Evolutionary conservation across 2,797 vertebrate species (phyloP).

Genomic region (Oreonectes daqikongensis): DNA sequence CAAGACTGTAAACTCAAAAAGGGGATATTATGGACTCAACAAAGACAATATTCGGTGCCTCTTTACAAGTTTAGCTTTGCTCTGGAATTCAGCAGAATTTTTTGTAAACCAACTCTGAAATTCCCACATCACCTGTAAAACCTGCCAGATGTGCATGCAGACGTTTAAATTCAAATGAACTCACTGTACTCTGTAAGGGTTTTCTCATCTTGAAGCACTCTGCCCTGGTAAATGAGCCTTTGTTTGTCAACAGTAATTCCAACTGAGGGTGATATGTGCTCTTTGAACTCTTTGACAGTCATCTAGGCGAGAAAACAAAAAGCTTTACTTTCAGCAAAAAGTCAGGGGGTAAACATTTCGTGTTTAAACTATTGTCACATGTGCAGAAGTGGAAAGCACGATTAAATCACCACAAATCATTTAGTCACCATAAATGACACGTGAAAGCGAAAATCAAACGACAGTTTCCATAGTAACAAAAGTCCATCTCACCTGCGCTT

Average conservation of each 20-base stretch:
- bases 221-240: constrained; percentile 91
- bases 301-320: constrained; percentile 69
- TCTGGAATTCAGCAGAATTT: background rate
- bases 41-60: too few relatives aligned
- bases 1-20: background rate
- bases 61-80: too few relatives aligned
- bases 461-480: background rate
- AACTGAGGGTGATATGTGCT: constrained; percentile 88
- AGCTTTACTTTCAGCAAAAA: background rate
- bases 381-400: background rate
- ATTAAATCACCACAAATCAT: background rate
- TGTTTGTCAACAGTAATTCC: constrained; percentile 91
- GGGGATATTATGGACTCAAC: too few relatives aligned
- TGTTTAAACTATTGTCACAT: background rate
- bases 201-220: constrained; percentile 92
- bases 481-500: constrained; percentile 78
- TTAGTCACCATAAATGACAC: background rate
- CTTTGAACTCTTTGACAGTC: constrained; percentile 92
- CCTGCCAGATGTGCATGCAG: background rate
- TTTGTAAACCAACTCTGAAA: background rate
- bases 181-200: constrained; percentile 91
- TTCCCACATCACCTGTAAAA: background rate
- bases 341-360: background rate
- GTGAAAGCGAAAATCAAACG: background rate
- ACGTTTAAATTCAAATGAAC: constrained; percentile 52